These are phyloP conservation scores for Polypterus senegalus DNA, from an alignment of 2,113 vertebrate species.

Conservation along the genomic window DNA sequence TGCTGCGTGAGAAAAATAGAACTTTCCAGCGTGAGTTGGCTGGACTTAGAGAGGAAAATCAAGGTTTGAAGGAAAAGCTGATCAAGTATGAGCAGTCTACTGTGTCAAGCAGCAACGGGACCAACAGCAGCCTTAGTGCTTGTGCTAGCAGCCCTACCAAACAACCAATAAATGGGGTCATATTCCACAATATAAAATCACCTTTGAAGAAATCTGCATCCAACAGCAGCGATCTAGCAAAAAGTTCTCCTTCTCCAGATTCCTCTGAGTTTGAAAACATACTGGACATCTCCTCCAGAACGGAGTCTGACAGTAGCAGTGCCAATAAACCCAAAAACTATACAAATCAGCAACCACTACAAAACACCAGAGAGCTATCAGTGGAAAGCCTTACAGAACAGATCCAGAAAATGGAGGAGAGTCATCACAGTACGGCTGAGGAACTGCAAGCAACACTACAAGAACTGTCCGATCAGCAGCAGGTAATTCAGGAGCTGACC, in stretches of 20 bases:
- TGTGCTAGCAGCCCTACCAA: slow-evolving; percentile 47
- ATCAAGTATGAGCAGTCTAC: slow-evolving; percentile 62
- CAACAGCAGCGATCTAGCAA: slow-evolving; percentile 71
- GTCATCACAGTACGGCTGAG: slow-evolving; percentile 82
- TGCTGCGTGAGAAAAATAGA: slow-evolving; percentile 73
- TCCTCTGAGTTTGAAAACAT: slow-evolving; percentile 83
- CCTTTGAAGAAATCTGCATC: slow-evolving; percentile 57
- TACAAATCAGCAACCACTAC: slow-evolving; percentile 38
- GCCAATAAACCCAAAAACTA: slow-evolving; percentile 44
- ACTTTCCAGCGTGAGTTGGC: slow-evolving; percentile 74
- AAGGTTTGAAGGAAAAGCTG: slow-evolving; percentile 70
- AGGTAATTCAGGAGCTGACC: slow-evolving; percentile 85
- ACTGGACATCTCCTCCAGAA: slow-evolving; percentile 56
- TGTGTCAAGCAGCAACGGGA: slow-evolving; percentile 44
- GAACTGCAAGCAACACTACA: slow-evolving; percentile 90
- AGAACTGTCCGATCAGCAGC: slow-evolving; percentile 86
- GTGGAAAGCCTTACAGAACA: slow-evolving; percentile 72
- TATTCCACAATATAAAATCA: slow-evolving; percentile 27
- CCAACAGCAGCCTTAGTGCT: slow-evolving; percentile 45
- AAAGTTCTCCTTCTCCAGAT: slow-evolving; percentile 74
- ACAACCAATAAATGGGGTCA: slow-evolving; percentile 31
- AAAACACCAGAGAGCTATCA: slow-evolving; percentile 53
- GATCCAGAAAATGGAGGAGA: slow-evolving; percentile 93
- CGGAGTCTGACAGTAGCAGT: slow-evolving; percentile 53
- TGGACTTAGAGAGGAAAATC: slow-evolving; percentile 73